Base-by-base conservation (phyloP, 2,113 vertebrate genomes). In the Rhagologus leucostigma region DNA sequence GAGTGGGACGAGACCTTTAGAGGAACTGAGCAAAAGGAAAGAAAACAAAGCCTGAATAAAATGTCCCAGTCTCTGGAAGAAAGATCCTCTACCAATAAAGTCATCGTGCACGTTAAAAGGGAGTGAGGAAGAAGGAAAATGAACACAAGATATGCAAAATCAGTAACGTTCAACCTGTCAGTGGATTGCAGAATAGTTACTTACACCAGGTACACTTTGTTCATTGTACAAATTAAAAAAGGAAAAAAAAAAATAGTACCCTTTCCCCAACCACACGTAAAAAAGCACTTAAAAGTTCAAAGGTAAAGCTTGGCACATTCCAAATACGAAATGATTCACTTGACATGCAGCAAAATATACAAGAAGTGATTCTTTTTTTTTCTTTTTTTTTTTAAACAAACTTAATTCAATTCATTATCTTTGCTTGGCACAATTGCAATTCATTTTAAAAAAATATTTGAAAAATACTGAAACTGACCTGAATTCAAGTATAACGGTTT, bases 121-220 rank as follows among this genome's bases (percentile, higher is more conserved):
- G 91, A 93, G 27, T 11, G 92, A 97, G 92, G 89, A 95, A 92
- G 97, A 95, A 73, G 57, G 89, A 97, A 95, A 97, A 93, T 95
- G 94, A 98, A 98, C 98, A 99, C 99, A 99, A 99, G 99, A 99
- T 99, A 99, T 99, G 99, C 99, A 99, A 99, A 99, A 99, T 96
- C 98, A 98, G 97, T 95, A 96, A 97, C 77, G 93, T 96, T 96
- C 97, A 97, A 96, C 94, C 97, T 97, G 91, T 95, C 92, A 87
- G 96, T 96, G 96, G 95, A 85, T 42, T 91, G 95, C 92, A 95
- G 97, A 94, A 86, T 91, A 96, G 89, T 87, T 96, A 96, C 94
- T 96, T 96, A 97, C 93, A 97, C 80, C 71, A 97, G 97, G 93
- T 96, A 97, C 91, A 97, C 89, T 97, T 97, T 97, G 97, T 97